A percentile compares a stretch with the other conserved stretches of the same genome.
phyloP scores from a whole-genome alignment of 1,140 invertebrate genomes.

The Solenopsis fugax region DNA sequence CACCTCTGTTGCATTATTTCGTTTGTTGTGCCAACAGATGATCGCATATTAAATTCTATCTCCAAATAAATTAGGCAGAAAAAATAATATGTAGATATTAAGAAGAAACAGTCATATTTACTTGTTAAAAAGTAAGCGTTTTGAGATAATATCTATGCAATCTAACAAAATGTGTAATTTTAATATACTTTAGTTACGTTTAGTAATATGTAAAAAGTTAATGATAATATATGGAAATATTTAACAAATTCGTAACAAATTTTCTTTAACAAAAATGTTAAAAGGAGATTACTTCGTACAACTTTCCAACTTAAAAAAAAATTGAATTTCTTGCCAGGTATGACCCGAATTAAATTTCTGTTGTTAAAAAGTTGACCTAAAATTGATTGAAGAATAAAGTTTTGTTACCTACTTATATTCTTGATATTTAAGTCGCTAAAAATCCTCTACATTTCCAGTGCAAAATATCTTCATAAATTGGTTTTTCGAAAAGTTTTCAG shows the following conservation, averaged over 20 bases:
- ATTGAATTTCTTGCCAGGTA: conserved; percentile 17
- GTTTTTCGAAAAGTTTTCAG: neutral
- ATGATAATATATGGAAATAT: neutral
- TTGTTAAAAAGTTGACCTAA: neutral
- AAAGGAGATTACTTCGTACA: neutral
- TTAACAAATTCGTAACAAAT: conserved; percentile 18
- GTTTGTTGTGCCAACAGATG: neutral
- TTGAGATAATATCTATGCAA: neutral
- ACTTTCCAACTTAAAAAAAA: conserved; percentile 2
- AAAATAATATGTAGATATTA: neutral
- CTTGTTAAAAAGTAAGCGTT: neutral
- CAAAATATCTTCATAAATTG: neutral
- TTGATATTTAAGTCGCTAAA: neutral
- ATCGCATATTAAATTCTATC: conserved; percentile 1
- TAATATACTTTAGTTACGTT: neutral
- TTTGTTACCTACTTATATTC: neutral
- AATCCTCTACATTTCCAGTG: neutral
- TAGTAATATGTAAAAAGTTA: neutral
- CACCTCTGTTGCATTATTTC: neutral
- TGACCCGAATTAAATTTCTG: conserved; percentile 33
- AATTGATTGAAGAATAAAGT: neutral
- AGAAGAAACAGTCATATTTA: neutral
- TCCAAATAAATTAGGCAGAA: neutral
- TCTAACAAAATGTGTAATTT: neutral
- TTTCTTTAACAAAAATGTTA: conserved; percentile 26